Conservation (phyloP, 2,113 vertebrate species). For the Cynoglossus semilaevis region DNA sequence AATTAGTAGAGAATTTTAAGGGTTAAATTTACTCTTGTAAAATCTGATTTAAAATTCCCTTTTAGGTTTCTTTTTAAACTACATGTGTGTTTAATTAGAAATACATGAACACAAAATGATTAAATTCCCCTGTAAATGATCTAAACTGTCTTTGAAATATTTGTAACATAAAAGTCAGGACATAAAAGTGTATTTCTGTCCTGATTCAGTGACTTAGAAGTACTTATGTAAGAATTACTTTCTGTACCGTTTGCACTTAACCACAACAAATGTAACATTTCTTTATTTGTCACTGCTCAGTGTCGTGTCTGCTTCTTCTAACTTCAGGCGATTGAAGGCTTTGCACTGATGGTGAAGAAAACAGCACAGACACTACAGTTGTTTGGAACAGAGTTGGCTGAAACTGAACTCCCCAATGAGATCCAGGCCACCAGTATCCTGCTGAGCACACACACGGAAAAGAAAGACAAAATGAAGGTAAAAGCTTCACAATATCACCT, state of each 20-base stretch:
- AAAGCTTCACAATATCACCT: not conserved
- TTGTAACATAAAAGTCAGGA: too few species aligned
- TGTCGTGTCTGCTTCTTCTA: constrained; percentile 12
- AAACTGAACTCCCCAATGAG: constrained; percentile 93
- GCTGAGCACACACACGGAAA: constrained; percentile 83
- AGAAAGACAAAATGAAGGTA: constrained; percentile 91
- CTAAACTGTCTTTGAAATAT: too few species aligned
- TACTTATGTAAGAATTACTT: not conserved
- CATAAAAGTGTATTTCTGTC: too few species aligned
- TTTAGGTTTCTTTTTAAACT: too few species aligned
- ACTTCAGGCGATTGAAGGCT: constrained; percentile 90
- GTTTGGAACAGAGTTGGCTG: constrained; percentile 93
- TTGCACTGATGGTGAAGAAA: constrained; percentile 93
- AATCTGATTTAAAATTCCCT: too few species aligned
- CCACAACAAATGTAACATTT: not conserved
- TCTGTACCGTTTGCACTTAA: not conserved
- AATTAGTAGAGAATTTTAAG: too few species aligned
- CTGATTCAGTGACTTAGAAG: too few species aligned
- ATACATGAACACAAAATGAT: too few species aligned
- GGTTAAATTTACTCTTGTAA: too few species aligned
- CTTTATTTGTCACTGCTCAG: not conserved
- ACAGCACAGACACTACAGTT: constrained; percentile 91
- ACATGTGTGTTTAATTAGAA: too few species aligned
- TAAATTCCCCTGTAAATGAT: too few species aligned
- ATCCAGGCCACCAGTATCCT: constrained; percentile 84